These are phyloP conservation scores for Orthonevra nobilis DNA, from an alignment of 2,888 invertebrate species.

Conservation along the genomic window DNA sequence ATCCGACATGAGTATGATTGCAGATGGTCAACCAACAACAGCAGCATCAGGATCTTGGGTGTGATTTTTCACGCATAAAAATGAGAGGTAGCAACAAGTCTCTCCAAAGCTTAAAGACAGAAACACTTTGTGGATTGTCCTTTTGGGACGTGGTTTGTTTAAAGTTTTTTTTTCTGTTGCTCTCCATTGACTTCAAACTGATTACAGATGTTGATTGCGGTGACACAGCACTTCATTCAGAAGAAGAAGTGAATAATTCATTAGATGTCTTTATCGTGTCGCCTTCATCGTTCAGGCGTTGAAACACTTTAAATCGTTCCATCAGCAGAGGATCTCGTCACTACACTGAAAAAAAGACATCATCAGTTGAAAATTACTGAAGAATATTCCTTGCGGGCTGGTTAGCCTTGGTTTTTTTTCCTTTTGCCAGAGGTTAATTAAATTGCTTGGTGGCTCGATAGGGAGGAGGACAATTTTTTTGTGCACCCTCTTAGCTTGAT, in stretches of 20 bases:
- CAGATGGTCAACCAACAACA: slow-evolving; percentile 51
- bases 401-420: not conserved
- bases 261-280: slow-evolving; percentile 46
- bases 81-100: slow-evolving; percentile 54
- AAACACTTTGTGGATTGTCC: slow-evolving; percentile 26
- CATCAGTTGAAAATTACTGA: slow-evolving; percentile 33
- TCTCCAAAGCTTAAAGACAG: not conserved
- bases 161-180: not conserved
- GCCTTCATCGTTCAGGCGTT: slow-evolving; percentile 23
- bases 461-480: not conserved
- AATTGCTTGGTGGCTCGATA: slow-evolving; percentile 33
- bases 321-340: slow-evolving; percentile 5
- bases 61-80: slow-evolving; percentile 61
- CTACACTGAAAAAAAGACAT: slow-evolving; percentile 13
- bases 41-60: slow-evolving; percentile 35
- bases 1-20: slow-evolving; percentile 50
- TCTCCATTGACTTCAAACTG: slow-evolving; percentile 7
- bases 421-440: slow-evolving; percentile 45
- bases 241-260: slow-evolving; percentile 58
- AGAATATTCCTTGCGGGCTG: not conserved
- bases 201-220: slow-evolving; percentile 38
- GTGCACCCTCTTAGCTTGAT: slow-evolving; percentile 23
- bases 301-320: slow-evolving; percentile 48
- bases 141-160: slow-evolving; percentile 14
- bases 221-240: slow-evolving; percentile 19